Conservation (phyloP, 35 echinoderm and acorn worm genomes). For the Hemicentrotus pulcherrimus region DNA sequence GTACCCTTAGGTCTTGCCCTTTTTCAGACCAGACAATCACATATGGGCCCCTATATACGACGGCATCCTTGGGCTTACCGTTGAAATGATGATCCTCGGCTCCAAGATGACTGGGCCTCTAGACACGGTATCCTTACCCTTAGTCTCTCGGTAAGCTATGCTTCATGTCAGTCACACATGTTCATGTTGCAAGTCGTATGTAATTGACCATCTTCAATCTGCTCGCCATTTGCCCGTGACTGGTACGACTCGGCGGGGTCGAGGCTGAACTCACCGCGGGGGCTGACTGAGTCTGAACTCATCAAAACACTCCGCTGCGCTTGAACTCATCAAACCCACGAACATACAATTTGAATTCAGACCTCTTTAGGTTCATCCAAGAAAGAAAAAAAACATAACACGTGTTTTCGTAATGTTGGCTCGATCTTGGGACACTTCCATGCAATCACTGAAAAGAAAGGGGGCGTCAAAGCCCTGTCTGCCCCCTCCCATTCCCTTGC, state of each 20-base stretch:
- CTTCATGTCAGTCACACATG: neutral
- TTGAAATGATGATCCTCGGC: neutral
- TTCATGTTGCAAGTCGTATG: neutral
- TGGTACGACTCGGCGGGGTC: neutral
- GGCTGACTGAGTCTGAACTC: neutral
- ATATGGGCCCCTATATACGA: neutral
- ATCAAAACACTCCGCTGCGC: neutral
- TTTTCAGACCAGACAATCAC: neutral
- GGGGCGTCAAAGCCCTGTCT: too few relatives aligned
- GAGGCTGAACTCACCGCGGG: neutral
- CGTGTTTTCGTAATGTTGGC: too few relatives aligned
- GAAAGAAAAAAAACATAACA: too few relatives aligned
- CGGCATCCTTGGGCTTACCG: neutral
- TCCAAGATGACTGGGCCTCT: neutral
- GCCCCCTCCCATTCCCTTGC: too few relatives aligned
- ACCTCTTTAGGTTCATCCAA: too few relatives aligned
- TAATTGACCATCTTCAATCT: constrained; percentile 19
- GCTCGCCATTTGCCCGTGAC: neutral
- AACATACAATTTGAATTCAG: too few relatives aligned
- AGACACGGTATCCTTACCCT: neutral
- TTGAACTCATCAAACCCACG: neutral
- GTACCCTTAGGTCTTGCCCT: neutral
- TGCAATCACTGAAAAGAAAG: too few relatives aligned
- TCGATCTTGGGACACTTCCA: too few relatives aligned
- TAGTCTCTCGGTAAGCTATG: neutral